A percentile compares a stretch with the other conserved stretches of the same genome.
These are phyloP conservation scores for Drosophila maculinotata DNA, from an alignment of 2,888 invertebrate species.

Conservation along the genomic window DNA sequence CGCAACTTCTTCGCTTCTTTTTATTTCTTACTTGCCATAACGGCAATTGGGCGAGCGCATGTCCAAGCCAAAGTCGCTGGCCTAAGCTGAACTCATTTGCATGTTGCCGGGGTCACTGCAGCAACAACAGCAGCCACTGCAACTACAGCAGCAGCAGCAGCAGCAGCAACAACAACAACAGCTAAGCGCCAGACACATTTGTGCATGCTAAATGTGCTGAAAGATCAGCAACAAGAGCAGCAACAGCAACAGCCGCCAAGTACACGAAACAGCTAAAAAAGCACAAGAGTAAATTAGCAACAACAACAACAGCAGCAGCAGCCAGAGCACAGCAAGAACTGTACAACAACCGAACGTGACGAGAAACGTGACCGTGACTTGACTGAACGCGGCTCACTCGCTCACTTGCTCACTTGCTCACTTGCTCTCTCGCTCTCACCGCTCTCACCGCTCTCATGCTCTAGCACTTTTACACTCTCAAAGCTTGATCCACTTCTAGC, in stretches of 20 bases:
- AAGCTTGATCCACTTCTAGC: conserved; percentile 61
- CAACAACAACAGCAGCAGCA: conserved; percentile 17
- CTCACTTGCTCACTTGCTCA: conserved; percentile 8
- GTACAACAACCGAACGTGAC: conserved; percentile 67
- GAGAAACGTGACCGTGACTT: conserved; percentile 78
- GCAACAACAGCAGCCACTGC: no score
- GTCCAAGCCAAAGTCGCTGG: conserved; percentile 46
- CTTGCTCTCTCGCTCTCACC: conserved; percentile 1
- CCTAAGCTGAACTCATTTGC: conserved; percentile 71
- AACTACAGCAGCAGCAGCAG: conserved; percentile 33
- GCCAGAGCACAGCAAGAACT: conserved; percentile 22
- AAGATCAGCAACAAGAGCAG: conserved; percentile 36
- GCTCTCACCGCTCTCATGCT: conserved; percentile 41
- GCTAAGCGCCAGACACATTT: conserved; percentile 24
- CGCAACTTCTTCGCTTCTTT: conserved; percentile 24
- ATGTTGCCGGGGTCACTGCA: conserved; percentile 69
- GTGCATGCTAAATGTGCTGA: conserved; percentile 36
- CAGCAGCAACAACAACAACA: conserved; percentile 26
- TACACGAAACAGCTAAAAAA: conserved; percentile 30
- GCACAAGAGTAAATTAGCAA: conserved; percentile 52
- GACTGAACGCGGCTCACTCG: conserved; percentile 29
- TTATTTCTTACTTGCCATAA: conserved; percentile 28
- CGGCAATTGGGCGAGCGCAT: conserved; percentile 48
- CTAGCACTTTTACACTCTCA: conserved; percentile 24
- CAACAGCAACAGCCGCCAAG: conserved; percentile 26